A percentile compares a stretch with the other conserved stretches of the same genome.
phyloP scores from a whole-genome alignment of 2,888 invertebrate genomes.

The Chymomyza procnemis region DNA sequence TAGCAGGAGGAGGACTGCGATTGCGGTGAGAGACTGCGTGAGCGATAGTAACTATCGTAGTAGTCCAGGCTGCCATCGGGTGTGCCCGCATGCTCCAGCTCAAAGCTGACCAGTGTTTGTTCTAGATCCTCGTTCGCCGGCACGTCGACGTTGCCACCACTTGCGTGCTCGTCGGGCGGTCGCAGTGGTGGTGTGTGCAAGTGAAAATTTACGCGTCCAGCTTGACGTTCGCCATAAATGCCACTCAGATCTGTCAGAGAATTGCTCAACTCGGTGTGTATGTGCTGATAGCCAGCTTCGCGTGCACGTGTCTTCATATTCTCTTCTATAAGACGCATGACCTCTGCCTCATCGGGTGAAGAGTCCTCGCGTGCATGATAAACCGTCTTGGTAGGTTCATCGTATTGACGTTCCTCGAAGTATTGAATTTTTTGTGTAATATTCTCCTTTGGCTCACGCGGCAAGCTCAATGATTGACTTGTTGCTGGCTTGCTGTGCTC shows the following conservation, averaged over 20 bases:
- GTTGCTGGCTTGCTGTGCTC: slow-evolving; percentile 18
- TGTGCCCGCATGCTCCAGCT: slow-evolving; percentile 60
- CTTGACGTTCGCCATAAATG: slow-evolving; percentile 86
- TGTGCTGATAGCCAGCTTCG: slow-evolving; percentile 44
- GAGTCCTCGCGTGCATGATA: slow-evolving; percentile 81
- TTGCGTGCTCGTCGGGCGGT: slow-evolving; percentile 79
- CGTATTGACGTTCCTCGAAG: slow-evolving; percentile 85
- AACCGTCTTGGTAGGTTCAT: slow-evolving; percentile 79
- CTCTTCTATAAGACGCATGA: slow-evolving; percentile 79
- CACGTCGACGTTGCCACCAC: neutral
- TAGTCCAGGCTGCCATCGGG: slow-evolving; percentile 80
- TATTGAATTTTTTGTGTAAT: slow-evolving; percentile 86
- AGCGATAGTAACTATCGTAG: slow-evolving; percentile 84
- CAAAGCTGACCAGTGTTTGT: slow-evolving; percentile 49
- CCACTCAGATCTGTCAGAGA: slow-evolving; percentile 85
- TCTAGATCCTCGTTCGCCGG: slow-evolving; percentile 42
- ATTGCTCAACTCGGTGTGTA: slow-evolving; percentile 75
- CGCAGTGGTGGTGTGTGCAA: slow-evolving; percentile 79
- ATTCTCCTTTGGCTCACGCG: slow-evolving; percentile 77
- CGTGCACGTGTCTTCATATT: slow-evolving; percentile 71
- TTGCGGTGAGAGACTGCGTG: slow-evolving; percentile 86
- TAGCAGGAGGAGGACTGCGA: slow-evolving; percentile 85
- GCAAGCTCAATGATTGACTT: slow-evolving; percentile 5
- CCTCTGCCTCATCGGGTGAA: slow-evolving; percentile 79
- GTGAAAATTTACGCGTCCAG: slow-evolving; percentile 76